Evolutionary conservation across 2,797 vertebrate species (phyloP).

Genomic region (Lerista edwardsae): DNA sequence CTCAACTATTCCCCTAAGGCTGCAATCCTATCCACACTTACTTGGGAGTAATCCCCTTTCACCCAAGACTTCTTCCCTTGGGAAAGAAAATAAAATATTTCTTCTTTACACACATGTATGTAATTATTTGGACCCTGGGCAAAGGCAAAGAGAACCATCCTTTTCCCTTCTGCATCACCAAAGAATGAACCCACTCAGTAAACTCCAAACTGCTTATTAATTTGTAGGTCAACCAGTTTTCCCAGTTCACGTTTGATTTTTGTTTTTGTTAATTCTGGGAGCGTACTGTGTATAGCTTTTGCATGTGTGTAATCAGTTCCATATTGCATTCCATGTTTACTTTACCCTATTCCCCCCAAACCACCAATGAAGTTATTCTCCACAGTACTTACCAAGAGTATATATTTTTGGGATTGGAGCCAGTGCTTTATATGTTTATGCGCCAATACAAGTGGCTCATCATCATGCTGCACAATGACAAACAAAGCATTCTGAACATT

Average conservation of each 20-base stretch:
- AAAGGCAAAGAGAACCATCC: not conserved
- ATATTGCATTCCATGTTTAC: not conserved
- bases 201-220: not conserved
- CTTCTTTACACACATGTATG: not conserved
- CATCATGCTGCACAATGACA: not conserved
- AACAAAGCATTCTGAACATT: not conserved
- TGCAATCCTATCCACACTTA: too few relatives aligned
- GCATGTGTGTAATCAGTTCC: too few relatives aligned
- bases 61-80: not conserved
- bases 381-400: not conserved
- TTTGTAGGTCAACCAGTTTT: not conserved
- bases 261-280: not conserved
- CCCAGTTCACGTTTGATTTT: not conserved
- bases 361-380: not conserved
- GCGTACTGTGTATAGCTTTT: not conserved
- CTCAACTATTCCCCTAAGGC: not conserved
- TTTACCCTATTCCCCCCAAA: not conserved
- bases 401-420: not conserved
- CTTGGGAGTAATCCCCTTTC: too few relatives aligned
- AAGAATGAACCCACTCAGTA: not conserved
- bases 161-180: not conserved
- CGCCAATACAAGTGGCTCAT: not conserved
- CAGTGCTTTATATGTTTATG: not conserved
- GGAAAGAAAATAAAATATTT: not conserved
- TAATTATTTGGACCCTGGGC: not conserved